Base-by-base conservation (phyloP, 2,888 invertebrate genomes). In the Machimus atricapillus region DNA sequence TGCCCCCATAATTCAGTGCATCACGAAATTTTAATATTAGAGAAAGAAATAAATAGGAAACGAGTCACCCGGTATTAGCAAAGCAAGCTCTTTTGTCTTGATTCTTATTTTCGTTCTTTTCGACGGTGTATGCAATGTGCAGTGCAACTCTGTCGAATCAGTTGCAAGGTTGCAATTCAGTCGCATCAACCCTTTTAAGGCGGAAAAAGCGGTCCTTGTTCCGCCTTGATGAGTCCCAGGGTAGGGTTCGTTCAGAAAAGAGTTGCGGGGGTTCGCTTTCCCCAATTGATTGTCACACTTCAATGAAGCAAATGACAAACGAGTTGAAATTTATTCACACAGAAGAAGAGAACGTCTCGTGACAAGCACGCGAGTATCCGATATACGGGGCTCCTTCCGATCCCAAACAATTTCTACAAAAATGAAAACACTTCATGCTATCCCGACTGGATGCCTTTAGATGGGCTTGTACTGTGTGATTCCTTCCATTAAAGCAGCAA, bases 291-390 rank as follows among this genome's bases (percentile, higher is more conserved):
- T 78, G 78, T 78, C 78, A 78, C 43, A 78, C 78, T 43, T 78
- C 40, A 78, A 40, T 78, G 78, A 78, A 37, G 43, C 43, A 43
- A 78, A 78, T 14, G 37, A 43, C 43, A 78, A 78, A 43, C 40
- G 77, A 78, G 77, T 19, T 58, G 77, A 40, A 78, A 78, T 78
- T 78, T 78, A 78, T 78, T 66, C 27, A n/a, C 78, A 78, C 78
- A 78, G 43, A 0, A 40, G 37, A 78, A 43, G 43, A 66, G 66
- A 66, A 66, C 27, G n/a, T 2, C 19, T 78, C 37, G 23, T 43
- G 27, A 66, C 19, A 23, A 66, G 66, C 78, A 78, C 78, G 78
- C 46, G 78, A 78, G n/a, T 27, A 23, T 66, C 12, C 58, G 23
- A 58, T 23, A 23, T 23, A 58, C 4, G 19, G 9, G 23, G 12